Conservation (phyloP, 2,797 vertebrate genomes). For the Erpetoichthys calabaricus region DNA sequence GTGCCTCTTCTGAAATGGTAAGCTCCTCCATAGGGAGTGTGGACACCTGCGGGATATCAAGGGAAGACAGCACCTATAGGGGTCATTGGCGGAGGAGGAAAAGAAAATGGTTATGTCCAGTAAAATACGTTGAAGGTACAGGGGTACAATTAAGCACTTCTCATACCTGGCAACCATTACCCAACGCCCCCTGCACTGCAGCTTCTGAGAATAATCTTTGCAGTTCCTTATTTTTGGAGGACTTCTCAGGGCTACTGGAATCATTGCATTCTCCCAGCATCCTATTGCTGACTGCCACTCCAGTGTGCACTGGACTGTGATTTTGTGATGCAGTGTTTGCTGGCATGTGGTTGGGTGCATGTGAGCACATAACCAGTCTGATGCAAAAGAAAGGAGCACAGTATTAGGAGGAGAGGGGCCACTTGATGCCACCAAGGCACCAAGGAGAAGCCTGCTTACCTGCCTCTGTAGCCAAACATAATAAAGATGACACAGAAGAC, state of each 20-base stretch:
- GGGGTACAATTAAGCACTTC: background rate
- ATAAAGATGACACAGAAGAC: slow-evolving; percentile 95
- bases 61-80: slow-evolving; percentile 19
- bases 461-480: slow-evolving; percentile 85
- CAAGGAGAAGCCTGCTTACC: slow-evolving; percentile 43
- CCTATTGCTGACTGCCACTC: too few relatives aligned
- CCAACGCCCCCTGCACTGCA: slow-evolving; percentile 23
- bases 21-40: slow-evolving; percentile 64
- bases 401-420: too few relatives aligned
- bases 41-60: slow-evolving; percentile 60
- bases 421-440: background rate
- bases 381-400: too few relatives aligned
- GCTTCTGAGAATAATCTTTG: slow-evolving; percentile 66
- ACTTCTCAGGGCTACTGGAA: slow-evolving; percentile 47
- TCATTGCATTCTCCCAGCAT: slow-evolving; percentile 41
- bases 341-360: too few relatives aligned
- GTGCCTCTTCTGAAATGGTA: slow-evolving; percentile 45
- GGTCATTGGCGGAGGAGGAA: slow-evolving; percentile 36
- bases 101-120: slow-evolving; percentile 2
- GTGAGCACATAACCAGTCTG: too few relatives aligned
- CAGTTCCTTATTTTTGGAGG: slow-evolving; percentile 65
- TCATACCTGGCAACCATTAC: slow-evolving; percentile 30
- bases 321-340: too few relatives aligned
- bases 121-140: background rate
- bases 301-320: too few relatives aligned